Base-by-base conservation (phyloP, 2,888 invertebrate species). In the Carpatolechia fugitivella region DNA sequence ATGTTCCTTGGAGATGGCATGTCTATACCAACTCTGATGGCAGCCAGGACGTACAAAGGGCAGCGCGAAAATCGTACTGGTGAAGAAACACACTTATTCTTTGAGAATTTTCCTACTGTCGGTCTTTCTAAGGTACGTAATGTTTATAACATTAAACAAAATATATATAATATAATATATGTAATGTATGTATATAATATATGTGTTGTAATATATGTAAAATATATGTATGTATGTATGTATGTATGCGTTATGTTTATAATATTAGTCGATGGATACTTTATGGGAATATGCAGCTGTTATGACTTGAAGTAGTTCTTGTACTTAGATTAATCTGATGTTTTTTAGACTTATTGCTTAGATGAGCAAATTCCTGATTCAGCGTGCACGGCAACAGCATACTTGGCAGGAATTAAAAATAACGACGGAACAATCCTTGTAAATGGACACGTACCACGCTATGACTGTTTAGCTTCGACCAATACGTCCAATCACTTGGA, bases 1-100 rank as follows among this genome's bases (percentile, higher is more conserved):
- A 83, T 95, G 75, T 95, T 95, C 76, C 74, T 95, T 47, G 95
- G 95, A 1, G 95, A 95, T 76, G 95, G 95, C 31, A 94, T 95
- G 94, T 93, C 94, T 5, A 78, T 94, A 40, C 88, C 93, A 0
- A 95, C 95, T 0, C 76, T 94, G 48, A 91, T 93, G 0, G 94
- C 93, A 0, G 91, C 93, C 14, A 88, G 95, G 61, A 91, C 93
- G 24, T 91, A 92, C 64, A 90, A 91, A 41, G 94, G 94, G 0
- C 94, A 95, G 73, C 77, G 90, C 4, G 71, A 77, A 0, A 82
- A 83, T 0, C 68, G 69, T 30, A 66, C 87, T 0, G 94, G 94
- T 0, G 94, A 94, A 72, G 92, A 93, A 57, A 76, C 86, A 1
- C 66, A 80, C 13, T 80, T 94, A 13, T 81, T 82, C 48, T 94